Conservation (phyloP, 2,797 vertebrate species). For the Gobio occitaniae region DNA sequence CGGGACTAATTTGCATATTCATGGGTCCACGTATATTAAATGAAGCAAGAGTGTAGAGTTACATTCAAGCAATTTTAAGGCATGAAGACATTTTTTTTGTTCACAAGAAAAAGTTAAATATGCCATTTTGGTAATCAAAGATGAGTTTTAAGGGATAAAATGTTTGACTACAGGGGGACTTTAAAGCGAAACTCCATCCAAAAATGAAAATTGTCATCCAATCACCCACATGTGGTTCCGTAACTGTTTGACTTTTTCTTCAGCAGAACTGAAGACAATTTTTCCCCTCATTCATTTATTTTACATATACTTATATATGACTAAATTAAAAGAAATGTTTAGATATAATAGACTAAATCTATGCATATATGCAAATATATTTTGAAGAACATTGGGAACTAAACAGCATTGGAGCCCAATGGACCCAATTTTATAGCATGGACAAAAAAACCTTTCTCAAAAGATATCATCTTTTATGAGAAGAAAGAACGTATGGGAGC, state of each 20-base stretch:
- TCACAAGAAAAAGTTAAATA: too few relatives aligned
- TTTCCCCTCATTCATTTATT: neutral
- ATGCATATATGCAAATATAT: neutral
- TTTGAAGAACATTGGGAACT: neutral
- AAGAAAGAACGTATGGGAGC: neutral
- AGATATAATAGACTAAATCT: neutral
- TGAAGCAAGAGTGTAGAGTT: too few relatives aligned
- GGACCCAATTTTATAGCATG: neutral
- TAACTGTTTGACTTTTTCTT: neutral
- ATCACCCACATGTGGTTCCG: neutral
- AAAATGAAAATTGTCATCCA: neutral
- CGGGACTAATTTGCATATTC: too few relatives aligned
- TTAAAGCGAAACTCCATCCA: neutral
- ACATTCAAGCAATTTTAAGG: too few relatives aligned
- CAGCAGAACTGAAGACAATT: neutral
- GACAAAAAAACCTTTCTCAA: neutral
- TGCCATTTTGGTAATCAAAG: too few relatives aligned
- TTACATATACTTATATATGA: neutral
- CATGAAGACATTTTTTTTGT: too few relatives aligned
- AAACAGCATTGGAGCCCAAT: neutral
- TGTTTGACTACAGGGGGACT: too few relatives aligned
- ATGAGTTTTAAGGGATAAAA: too few relatives aligned
- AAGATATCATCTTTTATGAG: neutral
- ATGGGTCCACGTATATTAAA: too few relatives aligned
- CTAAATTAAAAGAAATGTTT: too few relatives aligned